Evolutionary conservation across 2,888 invertebrate genomes (phyloP).

Genomic region (Drosophila silvestris): DNA sequence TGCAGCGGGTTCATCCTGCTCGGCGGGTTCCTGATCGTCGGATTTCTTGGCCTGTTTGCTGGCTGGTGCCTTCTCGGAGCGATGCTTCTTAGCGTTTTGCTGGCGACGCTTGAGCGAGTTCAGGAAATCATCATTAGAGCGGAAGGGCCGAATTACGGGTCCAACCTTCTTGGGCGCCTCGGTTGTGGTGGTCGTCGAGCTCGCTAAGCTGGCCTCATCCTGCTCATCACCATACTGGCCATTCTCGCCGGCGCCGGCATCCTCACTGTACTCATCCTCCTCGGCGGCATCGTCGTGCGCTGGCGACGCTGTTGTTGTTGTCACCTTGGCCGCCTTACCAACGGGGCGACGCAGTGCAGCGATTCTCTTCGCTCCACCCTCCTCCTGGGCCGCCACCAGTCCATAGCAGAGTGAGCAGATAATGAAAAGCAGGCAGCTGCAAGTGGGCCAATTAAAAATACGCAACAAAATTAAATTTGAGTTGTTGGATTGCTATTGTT

Average conservation of each 20-base stretch:
- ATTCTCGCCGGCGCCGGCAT: conserved; percentile 84
- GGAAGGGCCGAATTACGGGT: conserved; percentile 90
- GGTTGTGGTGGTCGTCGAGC: conserved; percentile 88
- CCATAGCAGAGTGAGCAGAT: conserved; percentile 75
- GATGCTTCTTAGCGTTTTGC: conserved; percentile 89
- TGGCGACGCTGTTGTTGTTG: conserved; percentile 81
- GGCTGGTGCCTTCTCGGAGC: conserved; percentile 80
- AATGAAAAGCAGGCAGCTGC: conserved; percentile 79
- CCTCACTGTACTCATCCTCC: conserved; percentile 85
- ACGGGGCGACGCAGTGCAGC: conserved; percentile 80
- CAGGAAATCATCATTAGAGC: conserved; percentile 91
- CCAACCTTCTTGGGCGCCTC: conserved; percentile 89
- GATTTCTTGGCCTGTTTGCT: conserved; percentile 69
- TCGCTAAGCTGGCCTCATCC: conserved; percentile 84
- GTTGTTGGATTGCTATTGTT: neutral
- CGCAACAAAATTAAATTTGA: neutral
- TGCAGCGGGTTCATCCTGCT: conserved; percentile 71
- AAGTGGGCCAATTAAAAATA: neutral
- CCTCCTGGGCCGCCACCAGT: conserved; percentile 70
- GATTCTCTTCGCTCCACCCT: conserved; percentile 78
- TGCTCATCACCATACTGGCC: conserved; percentile 86
- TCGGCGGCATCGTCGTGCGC: conserved; percentile 78
- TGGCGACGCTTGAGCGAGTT: conserved; percentile 90
- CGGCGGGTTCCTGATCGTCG: conserved; percentile 60
- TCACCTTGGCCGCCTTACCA: conserved; percentile 74